Percentiles rank a stretch among this genome's conserved stretches.
phyloP scores from a whole-genome alignment of 2,888 invertebrate species.

The Glyphotaelius pellucidus region DNA sequence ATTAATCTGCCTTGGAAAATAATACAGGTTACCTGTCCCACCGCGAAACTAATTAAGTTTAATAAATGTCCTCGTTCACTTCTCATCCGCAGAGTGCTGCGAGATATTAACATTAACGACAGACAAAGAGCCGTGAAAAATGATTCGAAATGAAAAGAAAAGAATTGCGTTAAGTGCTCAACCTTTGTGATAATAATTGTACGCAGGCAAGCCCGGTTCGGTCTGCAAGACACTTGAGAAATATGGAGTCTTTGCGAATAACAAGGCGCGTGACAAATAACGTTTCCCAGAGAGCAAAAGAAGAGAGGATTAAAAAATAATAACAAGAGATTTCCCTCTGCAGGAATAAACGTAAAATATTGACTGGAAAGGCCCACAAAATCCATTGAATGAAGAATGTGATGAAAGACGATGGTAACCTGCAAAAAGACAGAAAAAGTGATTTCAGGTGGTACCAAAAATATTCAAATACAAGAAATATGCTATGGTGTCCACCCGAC shows the following conservation, averaged over 20 bases:
- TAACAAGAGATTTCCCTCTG: neutral
- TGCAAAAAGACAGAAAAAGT: neutral
- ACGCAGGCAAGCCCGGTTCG: constrained; percentile 15
- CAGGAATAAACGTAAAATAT: neutral
- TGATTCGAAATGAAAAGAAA: constrained; percentile 43
- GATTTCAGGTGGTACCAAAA: too few relatives aligned
- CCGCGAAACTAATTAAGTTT: constrained; percentile 4
- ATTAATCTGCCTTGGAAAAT: neutral
- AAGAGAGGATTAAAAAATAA: neutral
- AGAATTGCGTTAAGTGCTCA: constrained; percentile 32
- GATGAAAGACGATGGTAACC: neutral
- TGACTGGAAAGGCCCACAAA: neutral
- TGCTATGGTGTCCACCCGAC: too few relatives aligned
- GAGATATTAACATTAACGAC: constrained; percentile 34
- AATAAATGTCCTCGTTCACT: constrained; percentile 41
- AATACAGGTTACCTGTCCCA: neutral
- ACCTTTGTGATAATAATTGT: constrained; percentile 48
- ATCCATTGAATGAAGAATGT: neutral
- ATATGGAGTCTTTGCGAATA: constrained; percentile 58
- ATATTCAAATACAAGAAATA: too few relatives aligned
- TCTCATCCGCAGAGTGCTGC: constrained; percentile 39
- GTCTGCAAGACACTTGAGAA: constrained; percentile 48
- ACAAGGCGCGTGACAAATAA: constrained; percentile 63
- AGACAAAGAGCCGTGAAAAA: constrained; percentile 34
- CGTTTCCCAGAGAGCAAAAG: constrained; percentile 32